These are phyloP conservation scores for Bothrops jararaca DNA, from an alignment of 2,113 vertebrate species.

Conservation along the genomic window DNA sequence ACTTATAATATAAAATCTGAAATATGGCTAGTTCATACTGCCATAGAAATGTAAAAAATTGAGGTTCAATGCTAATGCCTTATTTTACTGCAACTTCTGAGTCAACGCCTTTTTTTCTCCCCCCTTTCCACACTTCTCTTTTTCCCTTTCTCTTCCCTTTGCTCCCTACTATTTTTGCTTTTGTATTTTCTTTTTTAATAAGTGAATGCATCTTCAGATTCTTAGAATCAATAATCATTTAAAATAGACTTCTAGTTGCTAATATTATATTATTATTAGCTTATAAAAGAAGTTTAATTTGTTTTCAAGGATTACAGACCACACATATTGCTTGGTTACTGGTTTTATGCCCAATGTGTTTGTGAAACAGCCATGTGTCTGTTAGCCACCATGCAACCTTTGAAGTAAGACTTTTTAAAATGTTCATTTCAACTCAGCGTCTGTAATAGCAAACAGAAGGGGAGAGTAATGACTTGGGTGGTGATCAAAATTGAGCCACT, in stretches of 20 bases:
- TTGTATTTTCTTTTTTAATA: too few relatives aligned
- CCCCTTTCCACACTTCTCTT: too few relatives aligned
- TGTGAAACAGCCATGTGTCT: slow-evolving; percentile 6
- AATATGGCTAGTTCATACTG: too few relatives aligned
- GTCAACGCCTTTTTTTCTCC: too few relatives aligned
- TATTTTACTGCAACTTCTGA: too few relatives aligned
- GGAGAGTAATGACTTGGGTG: neutral
- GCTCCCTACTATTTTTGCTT: too few relatives aligned
- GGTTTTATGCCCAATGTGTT: neutral
- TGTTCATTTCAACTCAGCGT: neutral
- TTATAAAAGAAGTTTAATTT: slow-evolving; percentile 13
- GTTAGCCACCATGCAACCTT: slow-evolving; percentile 15
- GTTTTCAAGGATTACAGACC: neutral
- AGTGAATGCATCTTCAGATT: neutral
- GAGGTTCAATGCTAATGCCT: too few relatives aligned
- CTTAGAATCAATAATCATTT: neutral
- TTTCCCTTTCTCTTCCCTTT: too few relatives aligned
- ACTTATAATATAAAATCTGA: too few relatives aligned
- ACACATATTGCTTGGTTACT: slow-evolving; percentile 2
- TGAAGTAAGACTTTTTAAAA: neutral
- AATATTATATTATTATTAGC: slow-evolving; percentile 3
- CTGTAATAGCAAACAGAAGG: neutral
- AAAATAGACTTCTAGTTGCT: slow-evolving; percentile 3
- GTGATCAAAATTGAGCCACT: neutral
- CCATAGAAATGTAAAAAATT: too few relatives aligned